phyloP scores from a whole-genome alignment of 2,888 invertebrate species.

The Lottia scabra region DNA sequence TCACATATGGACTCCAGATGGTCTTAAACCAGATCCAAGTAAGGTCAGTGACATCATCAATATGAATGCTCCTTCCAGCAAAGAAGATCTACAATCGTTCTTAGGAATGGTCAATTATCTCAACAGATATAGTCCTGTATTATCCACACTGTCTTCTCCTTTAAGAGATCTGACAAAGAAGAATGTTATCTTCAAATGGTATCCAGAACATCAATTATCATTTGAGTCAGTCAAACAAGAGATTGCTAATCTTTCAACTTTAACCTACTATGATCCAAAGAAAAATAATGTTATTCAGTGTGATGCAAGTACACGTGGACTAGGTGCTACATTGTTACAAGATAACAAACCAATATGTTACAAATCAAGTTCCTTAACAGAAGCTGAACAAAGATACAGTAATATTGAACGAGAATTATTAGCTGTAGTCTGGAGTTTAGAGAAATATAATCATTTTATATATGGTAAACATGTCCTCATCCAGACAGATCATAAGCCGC shows the following conservation, averaged over 20 bases:
- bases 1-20: constrained; percentile 16
- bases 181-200: constrained; percentile 21
- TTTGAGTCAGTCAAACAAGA: constrained; percentile 26
- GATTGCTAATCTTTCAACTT: constrained; percentile 17
- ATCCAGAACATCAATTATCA: constrained; percentile 18
- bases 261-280: constrained; percentile 21
- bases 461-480: constrained; percentile 28
- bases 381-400: constrained; percentile 30
- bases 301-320: constrained; percentile 28
- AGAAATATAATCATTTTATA: constrained; percentile 26
- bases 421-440: constrained; percentile 28
- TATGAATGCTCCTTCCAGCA: constrained; percentile 24
- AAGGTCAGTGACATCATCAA: constrained; percentile 25
- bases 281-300: constrained; percentile 19
- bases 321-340: constrained; percentile 36
- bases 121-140: not conserved
- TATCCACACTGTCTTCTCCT: not conserved
- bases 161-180: not conserved
- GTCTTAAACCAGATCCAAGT: constrained; percentile 23
- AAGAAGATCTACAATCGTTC: constrained; percentile 25
- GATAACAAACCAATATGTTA: constrained; percentile 36
- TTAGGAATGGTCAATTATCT: constrained; percentile 8
- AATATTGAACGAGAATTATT: constrained; percentile 35
- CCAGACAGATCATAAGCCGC: constrained; percentile 33
- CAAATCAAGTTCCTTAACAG: constrained; percentile 33